Evolutionary conservation across 2,113 vertebrate genomes (phyloP), one percentile per base, ranked within the genome.

Genomic region (Leucosticte australis): DNA sequence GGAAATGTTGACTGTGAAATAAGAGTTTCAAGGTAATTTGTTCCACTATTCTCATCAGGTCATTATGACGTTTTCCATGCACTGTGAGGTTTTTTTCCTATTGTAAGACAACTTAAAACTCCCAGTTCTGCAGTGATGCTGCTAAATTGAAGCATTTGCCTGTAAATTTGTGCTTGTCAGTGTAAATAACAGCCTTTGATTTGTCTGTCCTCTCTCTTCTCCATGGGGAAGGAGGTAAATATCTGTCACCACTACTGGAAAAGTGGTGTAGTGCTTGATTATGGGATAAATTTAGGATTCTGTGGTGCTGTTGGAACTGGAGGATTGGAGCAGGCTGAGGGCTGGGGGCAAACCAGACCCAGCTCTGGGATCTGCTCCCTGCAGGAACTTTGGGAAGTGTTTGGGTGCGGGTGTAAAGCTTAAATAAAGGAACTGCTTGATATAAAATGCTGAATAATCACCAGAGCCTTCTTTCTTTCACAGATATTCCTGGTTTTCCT

Each of bases 1-100:
- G 67, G 70, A 62, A 90, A 83, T n/a, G 46, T 76, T 94, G 83
- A 80, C 81, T 87, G 87, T 91, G 75, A 91, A 96, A 88, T 70
- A 89, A 89, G n/a, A 62, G 59, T 74, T 96, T 89, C 55, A 49
- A 80, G 75, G 67, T 89, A 90, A 91, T 95, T 92, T 76, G 84
- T 95, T 95, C 81, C 33, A 42, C 81, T 71, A 0, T 44, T 94
- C 63, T 89, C 47, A 81, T 75, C 67, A 52, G 94, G 91, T 88
- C 89, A 71, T 93, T 93, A 77, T 46, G 83, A 88, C 3, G 16
- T 93, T 90, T 92, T 33, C 52, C 24, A 11, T 44, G n/a, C 73
- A 20, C 47, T 42, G 11, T 52, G 39, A 3, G 37, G 15, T 8
- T 2, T 19, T 75, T 78, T 42, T 13, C 35, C 28, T 92, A 2